Percentiles rank a stretch among this genome's conserved stretches.
Conservation (phyloP, 2,113 vertebrate species). For the Dryoscopus gambensis region DNA sequence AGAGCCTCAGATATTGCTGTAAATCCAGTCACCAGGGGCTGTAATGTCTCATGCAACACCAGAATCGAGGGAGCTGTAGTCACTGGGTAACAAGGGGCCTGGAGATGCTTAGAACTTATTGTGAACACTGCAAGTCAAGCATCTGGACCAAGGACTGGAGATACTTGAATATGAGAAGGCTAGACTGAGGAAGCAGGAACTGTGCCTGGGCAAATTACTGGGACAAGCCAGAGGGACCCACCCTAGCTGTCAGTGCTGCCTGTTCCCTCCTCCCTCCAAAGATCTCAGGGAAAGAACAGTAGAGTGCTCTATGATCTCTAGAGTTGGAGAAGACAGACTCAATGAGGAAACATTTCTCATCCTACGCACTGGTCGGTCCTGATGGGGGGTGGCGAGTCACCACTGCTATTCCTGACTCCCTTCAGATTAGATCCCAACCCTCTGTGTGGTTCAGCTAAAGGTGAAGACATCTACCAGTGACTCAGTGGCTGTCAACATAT, state of each 20-base stretch:
- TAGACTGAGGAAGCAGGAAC: not conserved
- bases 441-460: not conserved
- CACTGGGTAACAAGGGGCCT: not conserved
- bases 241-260: not conserved
- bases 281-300: not conserved
- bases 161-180: not conserved
- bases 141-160: not conserved
- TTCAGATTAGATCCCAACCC: not conserved
- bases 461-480: not conserved
- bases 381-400: not conserved
- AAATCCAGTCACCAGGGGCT: not conserved
- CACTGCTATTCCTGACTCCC: not conserved
- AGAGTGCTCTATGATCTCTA: not conserved
- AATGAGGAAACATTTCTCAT: not conserved
- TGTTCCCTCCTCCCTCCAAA: not conserved
- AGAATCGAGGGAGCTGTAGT: rapidly evolving
- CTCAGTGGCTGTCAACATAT: not conserved
- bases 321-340: not conserved
- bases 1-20: not conserved
- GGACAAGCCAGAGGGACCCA: not conserved
- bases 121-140: not conserved
- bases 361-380: rapidly evolving
- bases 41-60: not conserved
- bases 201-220: not conserved
- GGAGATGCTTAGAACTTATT: not conserved